A percentile compares a stretch with the other conserved stretches of the same genome.
These are phyloP conservation scores for Monarcha castaneiventris DNA, from an alignment of 2,113 vertebrate genomes.

Conservation along the genomic window DNA sequence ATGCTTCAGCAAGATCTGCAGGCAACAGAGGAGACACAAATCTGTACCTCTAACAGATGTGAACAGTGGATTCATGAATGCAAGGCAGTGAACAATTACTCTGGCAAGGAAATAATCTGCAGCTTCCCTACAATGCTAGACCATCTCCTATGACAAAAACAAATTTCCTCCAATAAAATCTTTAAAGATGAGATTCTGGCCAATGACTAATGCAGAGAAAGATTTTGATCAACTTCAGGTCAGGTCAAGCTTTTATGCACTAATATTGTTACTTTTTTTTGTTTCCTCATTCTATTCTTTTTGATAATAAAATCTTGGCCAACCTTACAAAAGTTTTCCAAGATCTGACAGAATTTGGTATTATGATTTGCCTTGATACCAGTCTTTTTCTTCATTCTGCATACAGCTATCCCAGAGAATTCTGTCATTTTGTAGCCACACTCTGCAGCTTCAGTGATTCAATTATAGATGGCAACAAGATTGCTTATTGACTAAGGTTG, in stretches of 20 bases:
- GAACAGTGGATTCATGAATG: neutral
- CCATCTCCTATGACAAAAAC: neutral
- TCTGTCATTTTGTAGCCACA: neutral
- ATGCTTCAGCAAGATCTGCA: slow-evolving; percentile 82
- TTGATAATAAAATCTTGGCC: neutral
- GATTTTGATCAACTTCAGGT: neutral
- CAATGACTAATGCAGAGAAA: neutral
- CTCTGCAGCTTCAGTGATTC: neutral
- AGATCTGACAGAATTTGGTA: neutral
- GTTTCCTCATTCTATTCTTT: neutral
- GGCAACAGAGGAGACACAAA: neutral
- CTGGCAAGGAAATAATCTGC: neutral
- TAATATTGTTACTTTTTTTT: neutral
- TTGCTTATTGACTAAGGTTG: neutral
- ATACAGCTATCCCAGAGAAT: neutral
- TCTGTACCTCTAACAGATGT: neutral
- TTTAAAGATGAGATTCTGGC: neutral
- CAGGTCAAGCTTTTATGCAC: neutral
- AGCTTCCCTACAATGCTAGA: neutral
- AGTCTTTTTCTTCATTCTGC: neutral
- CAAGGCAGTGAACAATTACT: neutral
- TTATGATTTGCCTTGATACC: neutral
- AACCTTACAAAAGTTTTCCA: neutral
- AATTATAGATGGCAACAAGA: neutral
- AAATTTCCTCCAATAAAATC: neutral